These are phyloP conservation scores for Conops quadrifasciatus DNA, from an alignment of 2,888 invertebrate species.

Conservation along the genomic window DNA sequence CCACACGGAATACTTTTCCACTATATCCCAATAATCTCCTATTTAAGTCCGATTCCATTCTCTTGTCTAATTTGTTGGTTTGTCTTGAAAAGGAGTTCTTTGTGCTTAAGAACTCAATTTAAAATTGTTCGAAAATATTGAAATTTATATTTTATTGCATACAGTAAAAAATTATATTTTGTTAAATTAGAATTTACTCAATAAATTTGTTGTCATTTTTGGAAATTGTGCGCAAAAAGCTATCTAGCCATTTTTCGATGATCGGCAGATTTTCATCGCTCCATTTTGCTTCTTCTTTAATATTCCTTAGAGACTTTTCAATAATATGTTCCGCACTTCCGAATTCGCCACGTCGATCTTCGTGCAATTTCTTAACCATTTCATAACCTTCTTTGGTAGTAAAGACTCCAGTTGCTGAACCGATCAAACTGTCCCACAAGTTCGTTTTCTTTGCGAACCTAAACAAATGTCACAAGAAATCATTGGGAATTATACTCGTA, in stretches of 20 bases:
- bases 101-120: too few species aligned
- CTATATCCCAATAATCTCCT: too few species aligned
- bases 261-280: conserved; percentile 78
- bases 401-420: conserved; percentile 78
- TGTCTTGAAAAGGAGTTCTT: too few species aligned
- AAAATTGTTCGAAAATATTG: background rate
- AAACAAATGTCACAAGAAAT: too few species aligned
- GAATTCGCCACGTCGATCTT: conserved; percentile 73
- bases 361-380: conserved; percentile 74
- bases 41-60: too few species aligned
- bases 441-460: conserved; percentile 76
- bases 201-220: conserved; percentile 56
- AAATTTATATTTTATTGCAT: background rate
- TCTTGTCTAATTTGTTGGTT: too few species aligned
- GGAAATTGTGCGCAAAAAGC: conserved; percentile 64
- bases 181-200: conserved; percentile 43
- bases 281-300: conserved; percentile 80
- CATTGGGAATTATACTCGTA: too few species aligned
- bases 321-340: conserved; percentile 78
- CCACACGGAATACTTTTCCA: too few species aligned
- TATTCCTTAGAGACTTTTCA: conserved; percentile 76
- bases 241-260: conserved; percentile 77
- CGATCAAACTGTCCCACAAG: conserved; percentile 79
- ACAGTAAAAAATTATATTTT: background rate
- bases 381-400: conserved; percentile 78